Evolutionary conservation across 2,888 invertebrate species (phyloP), one percentile per base, ranked within the genome.

Genomic region (Myathropa florea): DNA sequence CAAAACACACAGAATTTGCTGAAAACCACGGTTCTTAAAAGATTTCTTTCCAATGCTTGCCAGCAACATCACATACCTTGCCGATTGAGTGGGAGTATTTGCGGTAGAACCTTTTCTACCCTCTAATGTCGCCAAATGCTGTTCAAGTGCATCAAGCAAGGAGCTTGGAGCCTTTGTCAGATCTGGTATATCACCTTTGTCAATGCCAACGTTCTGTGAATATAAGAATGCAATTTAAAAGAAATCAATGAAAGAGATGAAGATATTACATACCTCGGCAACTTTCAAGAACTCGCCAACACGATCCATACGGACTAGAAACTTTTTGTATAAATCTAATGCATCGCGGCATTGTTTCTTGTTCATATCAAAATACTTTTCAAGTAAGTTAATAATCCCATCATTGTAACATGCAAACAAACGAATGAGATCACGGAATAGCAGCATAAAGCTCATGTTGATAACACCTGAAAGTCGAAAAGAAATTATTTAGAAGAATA

Each of bases 351-450:
- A 98, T 92, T 99, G 98, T 93, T 99, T 99, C 93, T 99, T 99
- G 94, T 99, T 99, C 99, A 99, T 99, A 93, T 99, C 98, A 93
- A 99, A 99, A 94, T 98, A 99, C 93, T 99, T 99, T 94, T 99
- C 99, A 93, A 99, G 94, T 89, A 99, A 95, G 94, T 99, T 99
- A 91, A 99, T 99, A 90, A 99, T 98, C 89, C 99, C 99, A 93
- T 99, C 99, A 93, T 99, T 99, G 94, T 99, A 99, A 93, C 99
- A 99, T 85, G 99, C 99, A 94, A 99, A 99, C 89, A 99, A 94
- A 88, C 99, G 96, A 92, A 99, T 99, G 92, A 99, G 96, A 95
- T 99, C 99, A 93, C 99, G 96, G 94, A 99, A 99, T 87, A 99
- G 95, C 89, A 99, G 95, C 97, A 99, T 98, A 93, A 99, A 99